Evolutionary conservation across 2,113 vertebrate species (phyloP).

Genomic region (Amia ocellicauda): DNA sequence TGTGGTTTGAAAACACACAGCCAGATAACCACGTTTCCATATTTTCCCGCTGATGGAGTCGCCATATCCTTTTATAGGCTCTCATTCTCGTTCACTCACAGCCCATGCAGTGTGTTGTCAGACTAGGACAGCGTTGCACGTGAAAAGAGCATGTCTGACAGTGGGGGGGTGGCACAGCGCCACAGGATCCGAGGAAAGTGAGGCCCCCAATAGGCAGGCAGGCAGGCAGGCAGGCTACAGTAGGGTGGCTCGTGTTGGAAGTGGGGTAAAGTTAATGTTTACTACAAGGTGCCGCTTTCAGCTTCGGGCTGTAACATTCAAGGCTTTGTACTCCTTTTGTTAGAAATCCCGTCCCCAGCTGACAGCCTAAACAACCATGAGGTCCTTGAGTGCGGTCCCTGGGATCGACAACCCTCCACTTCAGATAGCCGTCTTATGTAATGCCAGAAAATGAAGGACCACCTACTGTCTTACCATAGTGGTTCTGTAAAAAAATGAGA

Average conservation of each 20-base stretch:
- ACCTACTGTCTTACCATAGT: too few relatives aligned
- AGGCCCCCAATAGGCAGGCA: constrained; percentile 25
- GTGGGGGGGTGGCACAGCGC: neutral
- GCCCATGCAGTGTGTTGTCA: constrained; percentile 43
- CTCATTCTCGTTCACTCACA: constrained; percentile 44
- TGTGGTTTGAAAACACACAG: too few relatives aligned
- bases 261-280: constrained; percentile 72
- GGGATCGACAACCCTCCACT: too few relatives aligned
- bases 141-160: constrained; percentile 42
- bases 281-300: constrained; percentile 29
- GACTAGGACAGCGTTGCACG: constrained; percentile 44
- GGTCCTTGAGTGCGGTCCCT: too few relatives aligned
- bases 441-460: too few relatives aligned
- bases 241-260: constrained; percentile 51
- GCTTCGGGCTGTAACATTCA: neutral
- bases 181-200: constrained; percentile 31
- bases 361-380: constrained; percentile 30
- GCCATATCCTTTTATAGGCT: too few relatives aligned
- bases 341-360: constrained; percentile 20
- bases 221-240: constrained; percentile 16
- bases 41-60: too few relatives aligned
- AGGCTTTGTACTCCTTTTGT: neutral
- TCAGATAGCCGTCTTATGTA: too few relatives aligned
- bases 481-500: too few relatives aligned
- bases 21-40: too few relatives aligned